Conservation (phyloP, 2,888 invertebrate species). For the Agonopterix arenella region DNA sequence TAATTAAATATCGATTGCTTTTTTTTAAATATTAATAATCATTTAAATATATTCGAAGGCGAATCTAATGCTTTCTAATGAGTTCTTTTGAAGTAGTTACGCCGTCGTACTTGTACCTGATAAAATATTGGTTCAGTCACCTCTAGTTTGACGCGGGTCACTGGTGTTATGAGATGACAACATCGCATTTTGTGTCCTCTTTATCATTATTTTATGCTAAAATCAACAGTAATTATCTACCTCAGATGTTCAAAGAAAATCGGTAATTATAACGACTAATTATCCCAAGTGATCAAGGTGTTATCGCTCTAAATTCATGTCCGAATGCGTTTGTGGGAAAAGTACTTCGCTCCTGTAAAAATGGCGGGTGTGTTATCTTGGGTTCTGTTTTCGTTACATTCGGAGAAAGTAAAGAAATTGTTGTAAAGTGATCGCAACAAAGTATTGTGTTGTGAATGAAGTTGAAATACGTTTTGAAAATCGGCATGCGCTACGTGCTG, state of each 20-base stretch:
- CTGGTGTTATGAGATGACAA: conserved; percentile 76
- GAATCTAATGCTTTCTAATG: no score
- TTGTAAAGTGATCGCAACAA: conserved; percentile 30
- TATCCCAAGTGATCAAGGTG: conserved; percentile 30
- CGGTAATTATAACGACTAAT: conserved; percentile 37
- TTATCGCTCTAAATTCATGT: conserved; percentile 26
- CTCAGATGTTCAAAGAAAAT: conserved; percentile 59
- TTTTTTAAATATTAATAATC: no score
- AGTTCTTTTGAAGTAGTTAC: no score
- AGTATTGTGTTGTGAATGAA: conserved; percentile 19
- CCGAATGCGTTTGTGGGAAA: conserved; percentile 51
- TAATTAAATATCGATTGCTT: no score
- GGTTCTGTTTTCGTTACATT: conserved; percentile 68
- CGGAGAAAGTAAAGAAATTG: conserved; percentile 47
- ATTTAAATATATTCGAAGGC: no score
- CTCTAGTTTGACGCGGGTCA: no score
- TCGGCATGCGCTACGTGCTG: conserved; percentile 46
- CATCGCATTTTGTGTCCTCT: conserved; percentile 72
- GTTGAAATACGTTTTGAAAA: conserved; percentile 21
- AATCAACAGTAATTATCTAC: conserved; percentile 51
- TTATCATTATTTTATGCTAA: conserved; percentile 52
- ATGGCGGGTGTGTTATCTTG: conserved; percentile 77
- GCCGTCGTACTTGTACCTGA: no score
- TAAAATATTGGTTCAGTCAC: no score
- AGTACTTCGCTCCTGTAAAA: conserved; percentile 68